Evolutionary conservation across 2,113 vertebrate species (phyloP), one percentile per base, ranked within the genome.

Genomic region (Corydoras maculifer): DNA sequence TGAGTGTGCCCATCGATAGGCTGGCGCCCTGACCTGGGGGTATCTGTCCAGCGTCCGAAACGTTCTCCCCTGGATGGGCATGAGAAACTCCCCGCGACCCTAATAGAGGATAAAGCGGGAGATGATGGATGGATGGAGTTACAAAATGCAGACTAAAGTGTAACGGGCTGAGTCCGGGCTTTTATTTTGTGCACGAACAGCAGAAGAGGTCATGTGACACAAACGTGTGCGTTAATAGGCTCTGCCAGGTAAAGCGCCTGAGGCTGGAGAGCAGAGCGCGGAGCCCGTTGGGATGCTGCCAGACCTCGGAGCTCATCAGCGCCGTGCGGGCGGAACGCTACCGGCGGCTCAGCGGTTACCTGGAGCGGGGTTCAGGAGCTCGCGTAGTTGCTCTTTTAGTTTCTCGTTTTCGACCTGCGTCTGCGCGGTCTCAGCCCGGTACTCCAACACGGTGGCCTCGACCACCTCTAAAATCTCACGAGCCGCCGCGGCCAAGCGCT

Each of bases 401-500:
- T 70, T 79, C 53, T 87, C 85, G 81, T 87, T 91, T 81, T 91
- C 89, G 29, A 77, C 73, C 54, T 77, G 71, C 55, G 83, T 78
- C 6, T 85, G 75, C 3, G 81, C 86, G 3, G 86, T 77, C 80
- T 91, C 89, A 75, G 89, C 84, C 48, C 84, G 86, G 83, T 86
- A 90, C 78, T 88, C 86, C 48, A 81, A 80, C 30, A 90, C 87
- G 57, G 87, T 86, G 80, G 85, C 87, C 72, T 84, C 86, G 79
- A 91, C 88, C 79, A 87, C 87, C 73, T 82, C 84, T 77, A 89
- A 68, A n/a, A 90, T 83, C 76, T 91, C 88, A 76, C 86, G 83
- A 62, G 89, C 85, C 77, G 87, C 80, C 58, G 48, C 86, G 35
- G 82, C 68, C 62, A 90, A 77, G 29, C 89, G 87, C 80, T 89